Evolutionary conservation across 2,888 invertebrate genomes (phyloP), one percentile per base, ranked within the genome.

Genomic region (Teleiodes luculella): DNA sequence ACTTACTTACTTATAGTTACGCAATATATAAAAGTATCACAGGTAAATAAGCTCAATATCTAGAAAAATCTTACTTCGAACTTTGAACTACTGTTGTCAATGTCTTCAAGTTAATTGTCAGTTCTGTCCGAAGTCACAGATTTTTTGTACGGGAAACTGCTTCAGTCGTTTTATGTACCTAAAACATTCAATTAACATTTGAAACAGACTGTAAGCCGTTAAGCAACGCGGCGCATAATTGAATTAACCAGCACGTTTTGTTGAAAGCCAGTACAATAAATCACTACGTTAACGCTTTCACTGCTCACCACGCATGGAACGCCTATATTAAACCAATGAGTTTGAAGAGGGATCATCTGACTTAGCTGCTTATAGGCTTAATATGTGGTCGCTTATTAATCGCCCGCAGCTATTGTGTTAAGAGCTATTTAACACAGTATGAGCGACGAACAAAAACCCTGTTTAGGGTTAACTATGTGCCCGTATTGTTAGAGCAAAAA

Each of bases 231-330:
- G 48, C 48, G 11, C 18, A 35, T 70, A 68, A 76, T 74, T 70
- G 72, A 76, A 69, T 76, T 68, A 69, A 76, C 72, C 65, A 63
- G 56, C 62, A 57, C 20, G 14, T 61, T 68, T 63, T 58, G 57
- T 58, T 68, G 64, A 64, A 68, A 67, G 68, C 53, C 60, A 28
- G 33, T 51, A 55, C 62, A 62, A 65, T 77, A 72, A 76, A 76
- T 78, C 72, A 74, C 60, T 49, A 55, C 41, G 60, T 55, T 63
- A 72, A 65, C 60, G 30, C 33, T 18, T 20, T 41, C 5, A 41
- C 39, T 41, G 39, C 39, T 10, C 39, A 10, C 10, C 8, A n/a
- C 18, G 11, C 18, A 41, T 11, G 18, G 11, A 10, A 4, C 18
- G 11, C 20, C 10, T 16, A 16, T 10, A 41, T 16, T 18, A 10